phyloP scores from a whole-genome alignment of 2,113 vertebrate genomes.

The Siphamia tubifer region DNA sequence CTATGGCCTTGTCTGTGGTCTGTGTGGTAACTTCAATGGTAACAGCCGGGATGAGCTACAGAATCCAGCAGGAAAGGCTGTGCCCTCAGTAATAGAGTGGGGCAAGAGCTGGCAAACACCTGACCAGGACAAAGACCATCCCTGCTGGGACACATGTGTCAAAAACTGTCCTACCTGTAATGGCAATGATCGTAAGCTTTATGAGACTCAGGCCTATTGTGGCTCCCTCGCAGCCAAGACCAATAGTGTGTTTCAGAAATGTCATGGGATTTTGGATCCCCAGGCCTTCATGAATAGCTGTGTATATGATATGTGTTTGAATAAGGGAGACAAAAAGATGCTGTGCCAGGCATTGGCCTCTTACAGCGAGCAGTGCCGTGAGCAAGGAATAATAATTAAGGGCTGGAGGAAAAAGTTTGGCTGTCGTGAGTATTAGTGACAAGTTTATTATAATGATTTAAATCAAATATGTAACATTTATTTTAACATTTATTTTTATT shows the following conservation, averaged over 20 bases:
- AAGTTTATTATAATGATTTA: not conserved
- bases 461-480: not conserved
- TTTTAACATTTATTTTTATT: constrained; percentile 5
- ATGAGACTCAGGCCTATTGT: constrained; percentile 67
- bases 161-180: constrained; percentile 66
- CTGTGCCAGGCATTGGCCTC: constrained; percentile 74
- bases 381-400: constrained; percentile 64
- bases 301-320: constrained; percentile 75
- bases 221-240: constrained; percentile 66
- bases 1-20: constrained; percentile 72
- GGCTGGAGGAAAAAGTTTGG: constrained; percentile 74
- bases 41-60: constrained; percentile 62
- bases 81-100: constrained; percentile 61
- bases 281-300: constrained; percentile 69
- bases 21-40: constrained; percentile 85
- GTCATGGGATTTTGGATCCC: constrained; percentile 69
- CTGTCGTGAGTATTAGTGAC: constrained; percentile 78
- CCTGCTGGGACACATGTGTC: constrained; percentile 68
- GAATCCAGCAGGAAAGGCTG: constrained; percentile 33
- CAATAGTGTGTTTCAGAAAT: constrained; percentile 66
- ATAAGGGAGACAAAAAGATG: constrained; percentile 68
- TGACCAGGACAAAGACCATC: constrained; percentile 40
- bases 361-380: constrained; percentile 74
- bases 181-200: constrained; percentile 29
- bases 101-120: constrained; percentile 77